Conservation (phyloP, 2,888 invertebrate species). For the Rotaria magnacalcarata region DNA sequence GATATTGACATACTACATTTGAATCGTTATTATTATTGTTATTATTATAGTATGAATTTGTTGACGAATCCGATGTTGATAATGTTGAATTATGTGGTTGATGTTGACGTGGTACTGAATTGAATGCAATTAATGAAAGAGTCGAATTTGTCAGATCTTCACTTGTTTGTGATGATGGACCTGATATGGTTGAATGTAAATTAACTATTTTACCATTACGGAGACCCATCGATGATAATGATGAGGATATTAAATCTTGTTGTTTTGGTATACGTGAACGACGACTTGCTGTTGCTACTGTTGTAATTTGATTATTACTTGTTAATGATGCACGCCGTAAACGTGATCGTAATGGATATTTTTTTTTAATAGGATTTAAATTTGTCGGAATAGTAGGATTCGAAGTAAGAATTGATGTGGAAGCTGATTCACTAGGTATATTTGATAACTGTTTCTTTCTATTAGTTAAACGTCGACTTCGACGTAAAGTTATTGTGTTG, state of each 20-base stretch:
- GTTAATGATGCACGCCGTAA: neutral
- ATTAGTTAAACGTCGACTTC: neutral
- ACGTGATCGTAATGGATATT: conserved; percentile 24
- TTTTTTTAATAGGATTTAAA: neutral
- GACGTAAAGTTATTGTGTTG: neutral
- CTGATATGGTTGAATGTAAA: neutral
- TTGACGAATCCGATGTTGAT: neutral
- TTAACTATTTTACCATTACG: conserved; percentile 30
- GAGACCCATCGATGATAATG: conserved; percentile 23
- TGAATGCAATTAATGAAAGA: neutral
- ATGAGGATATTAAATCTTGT: neutral
- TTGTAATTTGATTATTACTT: neutral
- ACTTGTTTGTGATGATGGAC: neutral
- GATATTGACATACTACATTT: neutral
- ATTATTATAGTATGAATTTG: neutral
- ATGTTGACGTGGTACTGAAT: neutral
- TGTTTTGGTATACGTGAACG: neutral
- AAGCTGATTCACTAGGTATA: neutral
- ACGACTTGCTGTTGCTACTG: neutral
- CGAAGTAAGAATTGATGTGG: neutral
- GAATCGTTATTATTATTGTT: conserved; percentile 20
- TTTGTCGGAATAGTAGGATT: neutral
- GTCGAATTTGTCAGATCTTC: neutral
- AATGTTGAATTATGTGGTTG: neutral
- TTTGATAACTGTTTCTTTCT: neutral